Evolutionary conservation across 2,888 invertebrate genomes (phyloP), one percentile per base, ranked within the genome.

Genomic region (Balanococcus diminutus): DNA sequence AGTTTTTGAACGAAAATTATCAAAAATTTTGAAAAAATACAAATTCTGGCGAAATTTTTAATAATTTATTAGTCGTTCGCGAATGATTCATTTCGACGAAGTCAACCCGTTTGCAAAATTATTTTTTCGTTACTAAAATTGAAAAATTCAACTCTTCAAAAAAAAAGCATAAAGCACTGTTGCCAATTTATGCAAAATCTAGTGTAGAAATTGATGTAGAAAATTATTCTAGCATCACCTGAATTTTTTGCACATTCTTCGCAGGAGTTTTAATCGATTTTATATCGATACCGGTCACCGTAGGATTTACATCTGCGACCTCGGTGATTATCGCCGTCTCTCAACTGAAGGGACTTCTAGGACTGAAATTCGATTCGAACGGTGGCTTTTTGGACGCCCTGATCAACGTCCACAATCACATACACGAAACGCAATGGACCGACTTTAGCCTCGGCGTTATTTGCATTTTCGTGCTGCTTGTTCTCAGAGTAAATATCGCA

Each of bases 231-330:
- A n/a, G n/a, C n/a, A n/a, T n/a, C n/a, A 46, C 51, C 14, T 56
- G 31, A n/a, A 25, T 28, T 46, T 42, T 61, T 61, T 32, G 4
- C 32, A 22, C 9, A 36, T 84, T 81, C 16, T 87, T 89, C 89
- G 1, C 91, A 96, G 96, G 96, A 88, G 96, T 96, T 81, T 91
- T 97, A 83, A 94, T 96, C 88, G 96, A 96, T 90, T 96, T 97
- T 89, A 96, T 97, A 89, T 96, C 96, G 0, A 93, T 96, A 87
- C 96, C 97, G 0, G 96, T 96, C 8, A 96, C 96, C 0, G 95
- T 96, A 16, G 96, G 96, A 0, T 97, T 97, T 89, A 96, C 97
- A 0, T 96, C 96, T 6, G 97, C 96, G 0, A 96, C 96, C 0
- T 96, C 97, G 46, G 94, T 97, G 61, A 96, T 96, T 87, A 97